Base-by-base conservation (phyloP, 2,888 invertebrate genomes). In the Stenodema calcarata region DNA sequence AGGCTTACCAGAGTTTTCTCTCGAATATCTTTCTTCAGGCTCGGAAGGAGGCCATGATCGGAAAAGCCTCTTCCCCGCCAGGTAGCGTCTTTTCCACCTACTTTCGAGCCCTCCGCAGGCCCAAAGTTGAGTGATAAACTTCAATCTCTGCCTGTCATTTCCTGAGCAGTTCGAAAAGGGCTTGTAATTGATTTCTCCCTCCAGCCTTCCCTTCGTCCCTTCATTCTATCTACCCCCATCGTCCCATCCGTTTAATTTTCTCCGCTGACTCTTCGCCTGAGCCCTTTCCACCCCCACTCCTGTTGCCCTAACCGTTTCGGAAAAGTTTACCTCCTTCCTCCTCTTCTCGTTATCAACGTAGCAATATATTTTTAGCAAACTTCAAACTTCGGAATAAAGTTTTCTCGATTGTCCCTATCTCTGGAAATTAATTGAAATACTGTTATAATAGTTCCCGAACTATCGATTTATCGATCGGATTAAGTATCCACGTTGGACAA, bases 81-180 rank as follows among this genome's bases (percentile, higher is more conserved):
- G 23, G 23, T 62, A 54, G 16, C 54, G 7, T 54, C 6, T n/a
- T 54, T 54, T 23, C 62, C 62, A 62, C 62, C 62, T 62, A 62
- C 62, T 62, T 78, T 30, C 75, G 14, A n/a, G 4, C 30, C n/a
- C 7, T 75, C 41, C 44, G 3, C 27, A 6, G 14, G 16, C 41
- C 23, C 62, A 12, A 35, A 82, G 82, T 82, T 82, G 82, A 82
- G 82, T 82, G 82, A 82, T 82, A 82, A 82, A 82, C 69, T 82
- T 82, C 82, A 82, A 82, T 82, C 82, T 82, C 82, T 82, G 82
- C 82, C 82, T 62, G 69, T 82, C 82, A 82, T 82, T 82, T 82
- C 82, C 82, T 62, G 82, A 82, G 69, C 82, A 69, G 82, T 82
- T 82, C 69, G 82, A 82, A 82, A 69, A 82, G 62, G 82, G 70